These are phyloP conservation scores for Baronia brevicornis DNA, from an alignment of 2,888 invertebrate species.

Conservation along the genomic window DNA sequence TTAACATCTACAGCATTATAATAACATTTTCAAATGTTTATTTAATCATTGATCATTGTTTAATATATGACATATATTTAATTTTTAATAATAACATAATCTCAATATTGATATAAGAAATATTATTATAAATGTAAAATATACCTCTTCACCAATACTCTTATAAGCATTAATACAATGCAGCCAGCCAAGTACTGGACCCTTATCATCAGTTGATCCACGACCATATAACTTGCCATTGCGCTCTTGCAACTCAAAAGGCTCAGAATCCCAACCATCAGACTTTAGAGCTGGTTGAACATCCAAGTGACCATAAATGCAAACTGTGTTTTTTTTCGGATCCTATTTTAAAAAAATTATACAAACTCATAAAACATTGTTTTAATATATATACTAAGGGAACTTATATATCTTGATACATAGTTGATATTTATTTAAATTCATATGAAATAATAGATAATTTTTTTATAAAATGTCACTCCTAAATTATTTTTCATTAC, in stretches of 20 bases:
- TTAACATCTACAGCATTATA: too few species aligned
- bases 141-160: constrained; percentile 77
- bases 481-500: too few species aligned
- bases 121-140: too few species aligned
- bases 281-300: constrained; percentile 95
- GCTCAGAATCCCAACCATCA: constrained; percentile 97
- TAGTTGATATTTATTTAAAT: too few species aligned
- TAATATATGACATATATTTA: too few species aligned
- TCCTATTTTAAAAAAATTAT: constrained; percentile 69
- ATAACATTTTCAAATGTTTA: too few species aligned
- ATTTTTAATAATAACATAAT: constrained; percentile 1
- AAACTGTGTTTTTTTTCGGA: constrained; percentile 91
- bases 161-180: constrained; percentile 94
- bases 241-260: constrained; percentile 91
- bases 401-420: too few species aligned
- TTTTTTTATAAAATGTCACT: too few species aligned
- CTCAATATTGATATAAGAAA: too few species aligned
- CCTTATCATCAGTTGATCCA: constrained; percentile 96
- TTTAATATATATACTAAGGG: not conserved
- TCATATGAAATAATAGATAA: too few species aligned
- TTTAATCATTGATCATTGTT: too few species aligned
- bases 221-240: constrained; percentile 94
- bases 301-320: constrained; percentile 97
- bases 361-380: not conserved
- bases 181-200: constrained; percentile 96